A percentile compares a stretch with the other conserved stretches of the same genome.
These are phyloP conservation scores for Sialis fuliginosa DNA, from an alignment of 2,888 invertebrate species.

Conservation along the genomic window DNA sequence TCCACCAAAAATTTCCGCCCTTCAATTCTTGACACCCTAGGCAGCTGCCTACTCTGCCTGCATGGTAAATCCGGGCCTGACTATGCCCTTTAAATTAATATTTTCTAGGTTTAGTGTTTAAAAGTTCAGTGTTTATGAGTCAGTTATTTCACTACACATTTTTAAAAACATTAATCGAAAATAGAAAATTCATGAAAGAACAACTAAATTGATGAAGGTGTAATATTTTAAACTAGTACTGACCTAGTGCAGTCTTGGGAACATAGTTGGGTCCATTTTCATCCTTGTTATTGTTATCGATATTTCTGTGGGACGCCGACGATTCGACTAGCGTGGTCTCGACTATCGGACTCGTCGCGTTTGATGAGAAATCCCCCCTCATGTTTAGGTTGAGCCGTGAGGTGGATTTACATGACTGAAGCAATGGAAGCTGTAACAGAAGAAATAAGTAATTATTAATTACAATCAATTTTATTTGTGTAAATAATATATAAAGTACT, in stretches of 20 bases:
- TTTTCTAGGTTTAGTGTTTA: too few relatives aligned
- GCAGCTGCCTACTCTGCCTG: too few relatives aligned
- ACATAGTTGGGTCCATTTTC: slow-evolving; percentile 9
- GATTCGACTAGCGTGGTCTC: slow-evolving; percentile 25
- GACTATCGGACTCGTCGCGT: slow-evolving; percentile 19
- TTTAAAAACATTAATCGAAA: too few relatives aligned
- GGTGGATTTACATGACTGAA: slow-evolving; percentile 22
- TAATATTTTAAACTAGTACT: too few relatives aligned
- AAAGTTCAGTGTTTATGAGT: too few relatives aligned
- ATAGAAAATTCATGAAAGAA: too few relatives aligned
- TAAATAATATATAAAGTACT: slow-evolving; percentile 2
- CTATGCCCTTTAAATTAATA: too few relatives aligned
- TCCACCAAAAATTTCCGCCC: too few relatives aligned
- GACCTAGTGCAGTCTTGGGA: neutral
- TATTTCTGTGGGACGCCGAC: slow-evolving; percentile 15
- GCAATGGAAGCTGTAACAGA: slow-evolving; percentile 20
- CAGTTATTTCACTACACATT: too few relatives aligned
- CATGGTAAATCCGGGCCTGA: too few relatives aligned
- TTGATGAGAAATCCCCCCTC: slow-evolving; percentile 17
- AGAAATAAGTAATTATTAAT: slow-evolving; percentile 8
- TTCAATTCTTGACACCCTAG: too few relatives aligned
- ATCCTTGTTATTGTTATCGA: slow-evolving; percentile 20
- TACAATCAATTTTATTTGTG: slow-evolving; percentile 2
- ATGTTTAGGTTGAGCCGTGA: slow-evolving; percentile 20
- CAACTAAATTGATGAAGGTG: too few relatives aligned